Conservation (phyloP, 2,888 invertebrate genomes). For the Sylvicola cinctus region DNA sequence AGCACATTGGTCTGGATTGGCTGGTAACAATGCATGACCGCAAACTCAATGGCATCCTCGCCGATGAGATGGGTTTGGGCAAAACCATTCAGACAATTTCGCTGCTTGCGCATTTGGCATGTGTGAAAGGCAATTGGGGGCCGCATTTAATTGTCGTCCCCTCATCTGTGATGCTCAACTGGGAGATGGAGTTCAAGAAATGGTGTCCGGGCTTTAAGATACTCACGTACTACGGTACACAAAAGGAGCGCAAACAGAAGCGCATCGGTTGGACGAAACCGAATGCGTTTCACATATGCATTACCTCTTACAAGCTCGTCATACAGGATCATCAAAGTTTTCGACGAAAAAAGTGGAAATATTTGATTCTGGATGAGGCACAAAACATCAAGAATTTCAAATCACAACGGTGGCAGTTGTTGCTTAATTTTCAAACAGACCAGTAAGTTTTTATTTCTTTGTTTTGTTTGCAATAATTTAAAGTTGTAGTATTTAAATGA, state of each 20-base stretch:
- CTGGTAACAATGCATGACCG: conserved; percentile 89
- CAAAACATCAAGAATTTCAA: conserved; percentile 99
- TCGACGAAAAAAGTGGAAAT: conserved; percentile 93
- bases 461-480: background rate
- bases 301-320: conserved; percentile 93
- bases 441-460: conserved; percentile 32
- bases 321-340: conserved; percentile 98
- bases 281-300: conserved; percentile 95
- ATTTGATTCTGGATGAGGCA: conserved; percentile 92
- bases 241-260: conserved; percentile 84
- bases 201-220: conserved; percentile 99
- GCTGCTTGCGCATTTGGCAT: conserved; percentile 79
- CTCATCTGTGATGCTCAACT: conserved; percentile 97
- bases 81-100: conserved; percentile 97
- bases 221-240: conserved; percentile 91
- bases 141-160: conserved; percentile 98
- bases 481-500: no score
- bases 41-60: conserved; percentile 86
- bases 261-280: conserved; percentile 94
- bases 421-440: conserved; percentile 85
- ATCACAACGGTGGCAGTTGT: conserved; percentile 93
- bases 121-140: conserved; percentile 81
- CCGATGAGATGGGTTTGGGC: conserved; percentile 94
- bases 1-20: conserved; percentile 95
- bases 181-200: conserved; percentile 99